These are phyloP conservation scores for Andrena haemorrhoa DNA, from an alignment of 2,888 invertebrate species.

Conservation along the genomic window DNA sequence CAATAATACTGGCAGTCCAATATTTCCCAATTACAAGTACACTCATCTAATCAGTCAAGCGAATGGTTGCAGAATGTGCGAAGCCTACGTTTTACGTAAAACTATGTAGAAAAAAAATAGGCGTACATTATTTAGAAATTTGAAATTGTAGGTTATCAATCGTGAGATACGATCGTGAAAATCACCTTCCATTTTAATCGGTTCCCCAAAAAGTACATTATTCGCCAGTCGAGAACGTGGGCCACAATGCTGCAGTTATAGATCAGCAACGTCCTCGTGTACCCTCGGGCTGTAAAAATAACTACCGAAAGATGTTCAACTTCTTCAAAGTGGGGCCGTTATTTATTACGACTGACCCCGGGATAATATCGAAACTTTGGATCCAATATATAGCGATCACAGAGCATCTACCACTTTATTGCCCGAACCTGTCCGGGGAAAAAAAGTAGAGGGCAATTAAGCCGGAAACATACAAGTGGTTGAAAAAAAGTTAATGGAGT, in stretches of 20 bases:
- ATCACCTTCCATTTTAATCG: slow-evolving; percentile 16
- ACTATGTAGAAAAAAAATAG: neutral
- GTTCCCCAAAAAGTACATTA: neutral
- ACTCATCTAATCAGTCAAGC: neutral
- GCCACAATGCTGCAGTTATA: slow-evolving; percentile 50
- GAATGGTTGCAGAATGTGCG: neutral
- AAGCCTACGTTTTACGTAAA: neutral
- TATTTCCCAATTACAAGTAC: neutral
- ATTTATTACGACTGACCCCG: slow-evolving; percentile 47
- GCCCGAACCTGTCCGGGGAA: slow-evolving; percentile 11
- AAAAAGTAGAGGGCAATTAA: slow-evolving; percentile 35
- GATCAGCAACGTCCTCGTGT: slow-evolving; percentile 41
- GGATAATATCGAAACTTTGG: slow-evolving; percentile 45
- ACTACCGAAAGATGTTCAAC: slow-evolving; percentile 46
- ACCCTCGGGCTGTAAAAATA: slow-evolving; percentile 38
- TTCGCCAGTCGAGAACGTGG: neutral
- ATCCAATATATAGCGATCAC: slow-evolving; percentile 26
- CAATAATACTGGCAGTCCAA: neutral
- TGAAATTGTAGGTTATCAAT: neutral
- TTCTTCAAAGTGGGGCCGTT: slow-evolving; percentile 60
- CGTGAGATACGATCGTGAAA: neutral
- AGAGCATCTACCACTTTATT: slow-evolving; percentile 21
- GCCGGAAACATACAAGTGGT: slow-evolving; percentile 13
- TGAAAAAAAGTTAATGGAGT: slow-evolving; percentile 23
- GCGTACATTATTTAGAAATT: slow-evolving; percentile 16